Percentiles rank a stretch among this genome's conserved stretches.
phyloP scores from a whole-genome alignment of 2,113 vertebrate genomes.

The Syrmaticus mikado region DNA sequence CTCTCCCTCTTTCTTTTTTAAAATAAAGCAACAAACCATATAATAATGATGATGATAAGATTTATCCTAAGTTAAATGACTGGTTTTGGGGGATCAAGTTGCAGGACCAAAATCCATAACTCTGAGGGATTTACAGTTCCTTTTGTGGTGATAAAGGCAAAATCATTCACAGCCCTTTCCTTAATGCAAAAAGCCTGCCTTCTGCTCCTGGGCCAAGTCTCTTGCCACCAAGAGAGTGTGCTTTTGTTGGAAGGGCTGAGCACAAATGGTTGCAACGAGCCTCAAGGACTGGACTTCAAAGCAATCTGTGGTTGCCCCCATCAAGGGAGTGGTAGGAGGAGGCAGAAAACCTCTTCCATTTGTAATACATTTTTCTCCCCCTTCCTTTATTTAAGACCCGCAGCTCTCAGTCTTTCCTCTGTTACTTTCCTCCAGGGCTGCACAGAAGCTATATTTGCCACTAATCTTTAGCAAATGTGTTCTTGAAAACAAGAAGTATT shows the following conservation, averaged over 20 bases:
- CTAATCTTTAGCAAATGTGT: not conserved
- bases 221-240: constrained; percentile 29
- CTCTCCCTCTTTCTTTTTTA: not conserved
- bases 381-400: not conserved
- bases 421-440: not conserved
- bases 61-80: constrained; percentile 3
- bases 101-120: constrained; percentile 11
- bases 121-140: constrained; percentile 32
- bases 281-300: constrained; percentile 41
- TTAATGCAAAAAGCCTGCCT: constrained; percentile 37
- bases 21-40: constrained; percentile 10
- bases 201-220: not conserved
- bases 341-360: not conserved
- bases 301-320: not conserved
- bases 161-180: constrained; percentile 38
- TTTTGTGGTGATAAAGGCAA: constrained; percentile 47
- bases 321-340: not conserved
- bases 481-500: not conserved
- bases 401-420: not conserved
- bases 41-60: constrained; percentile 31
- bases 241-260: constrained; percentile 43
- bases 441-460: not conserved
- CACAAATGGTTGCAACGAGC: not conserved
- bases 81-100: not conserved
- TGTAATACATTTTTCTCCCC: not conserved